Evolutionary conservation across 2,113 vertebrate species (phyloP).

Genomic region (Abramis brama): DNA sequence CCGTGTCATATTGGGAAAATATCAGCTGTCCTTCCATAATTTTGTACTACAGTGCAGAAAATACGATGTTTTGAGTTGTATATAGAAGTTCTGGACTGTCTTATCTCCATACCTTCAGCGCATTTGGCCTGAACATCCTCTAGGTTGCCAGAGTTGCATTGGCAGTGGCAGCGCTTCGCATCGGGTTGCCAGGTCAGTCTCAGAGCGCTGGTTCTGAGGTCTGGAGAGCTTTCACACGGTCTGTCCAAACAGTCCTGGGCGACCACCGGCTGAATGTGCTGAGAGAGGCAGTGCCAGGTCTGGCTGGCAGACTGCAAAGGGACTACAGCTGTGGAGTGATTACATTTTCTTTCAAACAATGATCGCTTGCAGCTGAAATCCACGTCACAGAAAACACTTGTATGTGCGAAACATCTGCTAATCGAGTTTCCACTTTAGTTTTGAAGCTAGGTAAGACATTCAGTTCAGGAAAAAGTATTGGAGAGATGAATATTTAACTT

Average conservation of each 20-base stretch:
- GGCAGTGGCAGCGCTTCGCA: not conserved
- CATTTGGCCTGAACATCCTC: not conserved
- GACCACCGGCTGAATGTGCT: not conserved
- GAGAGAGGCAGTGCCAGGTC: not conserved
- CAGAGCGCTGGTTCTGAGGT: not conserved
- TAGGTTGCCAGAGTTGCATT: not conserved
- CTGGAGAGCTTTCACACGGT: slow-evolving; percentile 21
- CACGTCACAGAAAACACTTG: not conserved
- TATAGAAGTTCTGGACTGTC: not conserved
- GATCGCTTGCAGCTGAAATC: slow-evolving; percentile 3
- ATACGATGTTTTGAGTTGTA: not conserved
- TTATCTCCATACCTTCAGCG: slow-evolving; percentile 34
- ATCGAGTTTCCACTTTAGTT: not conserved
- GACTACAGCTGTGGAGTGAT: slow-evolving; percentile 30
- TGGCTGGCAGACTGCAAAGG: not conserved
- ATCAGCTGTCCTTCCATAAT: no score
- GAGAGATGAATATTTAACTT: not conserved
- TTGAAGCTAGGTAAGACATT: not conserved
- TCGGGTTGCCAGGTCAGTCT: slow-evolving; percentile 6
- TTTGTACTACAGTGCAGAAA: not conserved
- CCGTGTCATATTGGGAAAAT: no score
- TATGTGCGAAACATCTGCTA: not conserved
- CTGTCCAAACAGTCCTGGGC: slow-evolving; percentile 7
- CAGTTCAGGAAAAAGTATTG: not conserved
- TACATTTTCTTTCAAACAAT: slow-evolving; percentile 25